These are phyloP conservation scores for Lordiphosa fenestrarum DNA, from an alignment of 2,888 invertebrate species.

Conservation along the genomic window DNA sequence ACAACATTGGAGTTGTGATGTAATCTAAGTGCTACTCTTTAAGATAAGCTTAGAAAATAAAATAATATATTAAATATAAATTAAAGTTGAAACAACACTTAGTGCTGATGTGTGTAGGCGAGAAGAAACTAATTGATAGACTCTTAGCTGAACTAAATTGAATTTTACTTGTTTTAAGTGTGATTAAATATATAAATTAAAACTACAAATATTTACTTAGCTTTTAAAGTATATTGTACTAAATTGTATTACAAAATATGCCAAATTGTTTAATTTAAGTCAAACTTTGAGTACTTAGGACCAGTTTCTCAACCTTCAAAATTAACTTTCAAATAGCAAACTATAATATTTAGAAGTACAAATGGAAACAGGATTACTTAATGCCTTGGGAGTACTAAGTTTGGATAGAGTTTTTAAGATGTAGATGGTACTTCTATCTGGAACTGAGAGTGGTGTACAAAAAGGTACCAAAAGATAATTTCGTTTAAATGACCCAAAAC, in stretches of 20 bases:
- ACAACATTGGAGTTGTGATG: constrained; percentile 45
- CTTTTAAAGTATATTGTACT: constrained; percentile 22
- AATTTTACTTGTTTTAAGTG: too few species aligned
- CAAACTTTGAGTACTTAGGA: too few species aligned
- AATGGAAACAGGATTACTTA: too few species aligned
- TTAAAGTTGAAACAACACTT: constrained; percentile 63
- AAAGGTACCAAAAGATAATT: too few species aligned
- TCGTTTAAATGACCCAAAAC: too few species aligned
- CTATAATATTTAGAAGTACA: too few species aligned
- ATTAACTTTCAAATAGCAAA: too few species aligned
- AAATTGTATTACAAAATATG: constrained; percentile 50
- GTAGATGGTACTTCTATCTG: too few species aligned
- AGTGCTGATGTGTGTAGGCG: constrained; percentile 44
- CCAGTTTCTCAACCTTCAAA: too few species aligned
- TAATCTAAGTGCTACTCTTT: constrained; percentile 24
- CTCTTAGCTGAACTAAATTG: constrained; percentile 41
- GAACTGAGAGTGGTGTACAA: too few species aligned
- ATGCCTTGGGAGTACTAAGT: too few species aligned
- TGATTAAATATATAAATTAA: constrained; percentile 16
- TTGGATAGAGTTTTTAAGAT: too few species aligned
- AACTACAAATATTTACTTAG: constrained; percentile 14
- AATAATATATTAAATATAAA: constrained; percentile 50
- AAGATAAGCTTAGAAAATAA: constrained; percentile 57
- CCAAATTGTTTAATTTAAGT: constrained; percentile 18
- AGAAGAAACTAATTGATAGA: constrained; percentile 43